Conservation (phyloP, 2,113 vertebrate genomes). For the Girardinichthys multiradiatus region DNA sequence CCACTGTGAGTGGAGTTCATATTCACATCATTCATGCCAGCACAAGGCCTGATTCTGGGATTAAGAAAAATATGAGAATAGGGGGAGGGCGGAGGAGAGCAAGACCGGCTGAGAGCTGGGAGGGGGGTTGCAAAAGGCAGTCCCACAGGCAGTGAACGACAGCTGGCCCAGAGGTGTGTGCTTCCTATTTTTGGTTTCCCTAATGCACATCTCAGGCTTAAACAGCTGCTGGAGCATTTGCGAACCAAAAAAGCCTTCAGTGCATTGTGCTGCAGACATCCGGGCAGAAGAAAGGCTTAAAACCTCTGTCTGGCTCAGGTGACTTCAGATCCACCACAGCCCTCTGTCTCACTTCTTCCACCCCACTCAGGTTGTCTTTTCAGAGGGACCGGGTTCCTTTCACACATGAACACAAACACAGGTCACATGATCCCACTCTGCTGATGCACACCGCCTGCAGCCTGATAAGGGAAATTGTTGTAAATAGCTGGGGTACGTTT, state of each 20-base stretch:
- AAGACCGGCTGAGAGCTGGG: slow-evolving; percentile 18
- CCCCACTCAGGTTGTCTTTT: slow-evolving; percentile 24
- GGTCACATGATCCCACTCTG: slow-evolving; percentile 35
- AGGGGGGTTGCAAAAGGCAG: slow-evolving; percentile 43
- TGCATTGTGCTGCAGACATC: slow-evolving; percentile 2
- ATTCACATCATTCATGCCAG: slow-evolving; percentile 50
- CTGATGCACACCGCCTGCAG: slow-evolving; percentile 46
- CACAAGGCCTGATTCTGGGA: slow-evolving; percentile 54
- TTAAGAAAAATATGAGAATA: slow-evolving; percentile 28
- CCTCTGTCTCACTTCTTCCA: background rate
- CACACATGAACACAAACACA: slow-evolving; percentile 28
- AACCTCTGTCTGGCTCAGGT: slow-evolving; percentile 40
- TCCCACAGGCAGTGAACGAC: slow-evolving; percentile 72
- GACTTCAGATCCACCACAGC: slow-evolving; percentile 13
- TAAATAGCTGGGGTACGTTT: slow-evolving; percentile 51
- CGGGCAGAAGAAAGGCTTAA: slow-evolving; percentile 18
- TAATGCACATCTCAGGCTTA: slow-evolving; percentile 65
- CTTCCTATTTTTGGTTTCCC: slow-evolving; percentile 79
- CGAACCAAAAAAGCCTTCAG: slow-evolving; percentile 41
- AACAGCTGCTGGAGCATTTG: slow-evolving; percentile 74
- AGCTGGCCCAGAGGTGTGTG: slow-evolving; percentile 76
- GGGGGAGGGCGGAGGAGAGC: slow-evolving; percentile 29
- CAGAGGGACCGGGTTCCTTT: slow-evolving; percentile 31
- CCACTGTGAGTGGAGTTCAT: slow-evolving; percentile 28
- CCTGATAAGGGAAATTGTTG: slow-evolving; percentile 35